A percentile compares a stretch with the other conserved stretches of the same genome.
Evolutionary conservation across 2,888 invertebrate genomes (phyloP).

Genomic region (Hyles lineata): DNA sequence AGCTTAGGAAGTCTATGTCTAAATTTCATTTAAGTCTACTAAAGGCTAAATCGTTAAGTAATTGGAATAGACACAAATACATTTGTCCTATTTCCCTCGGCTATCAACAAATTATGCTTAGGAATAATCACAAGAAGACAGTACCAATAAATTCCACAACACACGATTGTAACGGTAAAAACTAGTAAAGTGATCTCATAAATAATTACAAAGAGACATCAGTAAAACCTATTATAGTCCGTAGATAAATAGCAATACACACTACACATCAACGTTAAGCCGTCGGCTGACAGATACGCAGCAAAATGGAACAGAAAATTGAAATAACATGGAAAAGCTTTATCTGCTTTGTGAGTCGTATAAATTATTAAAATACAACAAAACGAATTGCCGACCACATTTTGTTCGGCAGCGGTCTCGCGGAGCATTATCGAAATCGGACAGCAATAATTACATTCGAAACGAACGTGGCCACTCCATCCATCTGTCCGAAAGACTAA

Average conservation of each 20-base stretch:
- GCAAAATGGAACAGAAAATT: constrained; percentile 43
- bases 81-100: not conserved
- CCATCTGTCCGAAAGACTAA: constrained; percentile 73
- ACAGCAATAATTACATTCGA: constrained; percentile 83
- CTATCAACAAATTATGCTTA: not conserved
- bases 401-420: constrained; percentile 72
- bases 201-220: not conserved
- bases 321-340: constrained; percentile 71
- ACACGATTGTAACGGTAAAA: not conserved
- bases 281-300: constrained; percentile 27
- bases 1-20: not conserved
- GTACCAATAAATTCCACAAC: too few relatives aligned
- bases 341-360: constrained; percentile 69
- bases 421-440: constrained; percentile 81
- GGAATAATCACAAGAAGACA: not conserved
- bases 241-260: not conserved
- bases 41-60: not conserved
- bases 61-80: not conserved
- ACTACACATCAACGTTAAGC: constrained; percentile 32
- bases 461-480: constrained; percentile 73
- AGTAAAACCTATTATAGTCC: not conserved
- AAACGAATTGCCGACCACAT: constrained; percentile 76
- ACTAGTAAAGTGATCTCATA: not conserved
- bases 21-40: not conserved
- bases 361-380: constrained; percentile 81